These are phyloP conservation scores for Brachionus rotundiformis DNA, from an alignment of 1,140 invertebrate species.

Conservation along the genomic window DNA sequence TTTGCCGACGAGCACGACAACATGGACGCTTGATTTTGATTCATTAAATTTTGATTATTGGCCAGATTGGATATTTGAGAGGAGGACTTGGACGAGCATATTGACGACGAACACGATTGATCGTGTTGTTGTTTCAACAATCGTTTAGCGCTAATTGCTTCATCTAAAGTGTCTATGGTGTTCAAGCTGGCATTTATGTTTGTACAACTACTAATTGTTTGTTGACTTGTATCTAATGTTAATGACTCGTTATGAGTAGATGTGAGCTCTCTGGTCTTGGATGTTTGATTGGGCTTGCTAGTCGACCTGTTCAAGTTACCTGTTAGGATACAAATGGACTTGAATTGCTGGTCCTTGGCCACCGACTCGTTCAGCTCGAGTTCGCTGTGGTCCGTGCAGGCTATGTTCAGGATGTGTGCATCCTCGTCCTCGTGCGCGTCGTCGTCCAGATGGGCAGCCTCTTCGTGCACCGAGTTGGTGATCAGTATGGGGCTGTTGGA, in stretches of 20 bases:
- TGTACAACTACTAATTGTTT: conserved; percentile 50
- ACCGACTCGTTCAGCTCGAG: neutral
- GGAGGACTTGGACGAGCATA: conserved; percentile 29
- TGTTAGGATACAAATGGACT: conserved; percentile 34
- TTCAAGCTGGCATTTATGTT: conserved; percentile 40
- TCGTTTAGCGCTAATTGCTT: conserved; percentile 14
- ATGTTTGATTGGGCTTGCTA: neutral
- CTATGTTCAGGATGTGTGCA: conserved; percentile 12
- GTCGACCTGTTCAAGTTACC: conserved; percentile 2
- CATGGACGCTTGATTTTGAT: neutral
- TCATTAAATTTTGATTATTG: conserved; percentile 32
- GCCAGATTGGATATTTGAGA: neutral
- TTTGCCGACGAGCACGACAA: neutral
- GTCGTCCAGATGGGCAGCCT: neutral
- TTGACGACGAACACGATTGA: conserved; percentile 26
- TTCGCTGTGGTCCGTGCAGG: neutral
- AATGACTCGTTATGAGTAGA: conserved; percentile 36
- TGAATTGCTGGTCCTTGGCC: conserved; percentile 15
- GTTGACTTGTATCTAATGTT: conserved; percentile 44
- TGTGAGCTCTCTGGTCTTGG: neutral
- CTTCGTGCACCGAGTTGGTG: conserved; percentile 15
- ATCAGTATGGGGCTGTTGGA: conserved; percentile 22
- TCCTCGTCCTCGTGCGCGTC: neutral
- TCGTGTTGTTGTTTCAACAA: conserved; percentile 17
- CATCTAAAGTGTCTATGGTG: conserved; percentile 44